Evolutionary conservation across 2,113 vertebrate genomes (phyloP), one percentile per base, ranked within the genome.

Genomic region (Otocyon megalotis): DNA sequence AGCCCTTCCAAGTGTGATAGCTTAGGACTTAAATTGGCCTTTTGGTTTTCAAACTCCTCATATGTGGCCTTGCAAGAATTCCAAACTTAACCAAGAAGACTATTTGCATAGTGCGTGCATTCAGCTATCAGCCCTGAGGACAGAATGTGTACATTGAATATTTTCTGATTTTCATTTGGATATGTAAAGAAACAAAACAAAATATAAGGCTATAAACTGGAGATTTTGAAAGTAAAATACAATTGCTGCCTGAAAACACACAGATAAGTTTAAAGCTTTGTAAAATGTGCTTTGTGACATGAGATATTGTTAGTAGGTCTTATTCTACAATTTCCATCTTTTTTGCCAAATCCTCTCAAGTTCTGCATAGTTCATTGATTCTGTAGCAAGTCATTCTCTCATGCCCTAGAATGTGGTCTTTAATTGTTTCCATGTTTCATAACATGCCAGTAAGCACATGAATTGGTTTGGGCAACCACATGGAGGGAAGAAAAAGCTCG

Each of bases 391-490:
- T 95, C 8, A 81, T 96, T 97, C 1, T 96, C 1, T 32, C 1
- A 0, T 97, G 11, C 89, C 96, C 7, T 86, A 94, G 87, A 97
- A 95, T 98, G 86, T 91, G 92, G 95, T 96, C 89, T 97, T 72
- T 97, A 96, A 97, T 98, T 97, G 94, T 96, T 98, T 98, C 97
- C 98, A 97, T 97, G 93, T 97, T 97, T 96, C 97, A 94, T 98
- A 96, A 95, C 93, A 97, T 97, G 96, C 95, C 96, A 97, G 32
- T 96, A 88, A 96, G 81, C 90, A 76, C 88, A 94, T 94, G 96
- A 92, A 96, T 96, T 96, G 28, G 54, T 95, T 30, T 97, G 77
- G 96, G 97, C 79, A 92, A 90, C 95, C 92, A 95, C 90, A 93
- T 10, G 10, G 97, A 95, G 10, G 54, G 0, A 84, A 60, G 81